These are phyloP conservation scores for Mayetiola destructor DNA, from an alignment of 2,888 invertebrate species.

Conservation along the genomic window DNA sequence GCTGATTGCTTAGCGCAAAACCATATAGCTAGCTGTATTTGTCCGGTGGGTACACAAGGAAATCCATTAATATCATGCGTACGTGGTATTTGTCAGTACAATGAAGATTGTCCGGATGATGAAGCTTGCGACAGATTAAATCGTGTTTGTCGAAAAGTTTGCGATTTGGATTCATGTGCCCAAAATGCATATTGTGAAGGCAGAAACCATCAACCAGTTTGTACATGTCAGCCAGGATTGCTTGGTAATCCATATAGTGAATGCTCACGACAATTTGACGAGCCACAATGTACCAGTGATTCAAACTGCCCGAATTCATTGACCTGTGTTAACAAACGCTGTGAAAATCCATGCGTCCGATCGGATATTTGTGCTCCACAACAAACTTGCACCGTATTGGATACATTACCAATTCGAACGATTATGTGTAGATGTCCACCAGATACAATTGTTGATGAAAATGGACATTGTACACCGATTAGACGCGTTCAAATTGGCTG, in stretches of 20 bases:
- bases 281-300: slow-evolving; percentile 56
- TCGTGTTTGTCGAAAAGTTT: slow-evolving; percentile 66
- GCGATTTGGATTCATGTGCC: slow-evolving; percentile 69
- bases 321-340: slow-evolving; percentile 62
- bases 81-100: slow-evolving; percentile 69
- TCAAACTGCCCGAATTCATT: slow-evolving; percentile 58
- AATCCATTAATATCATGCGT: slow-evolving; percentile 70
- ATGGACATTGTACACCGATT: slow-evolving; percentile 53
- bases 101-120: slow-evolving; percentile 73
- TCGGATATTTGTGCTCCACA: slow-evolving; percentile 60
- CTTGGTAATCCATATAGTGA: slow-evolving; percentile 65
- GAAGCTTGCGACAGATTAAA: slow-evolving; percentile 75
- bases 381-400: slow-evolving; percentile 64
- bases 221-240: slow-evolving; percentile 59
- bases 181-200: slow-evolving; percentile 61
- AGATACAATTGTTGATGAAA: slow-evolving; percentile 58
- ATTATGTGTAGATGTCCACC: slow-evolving; percentile 76
- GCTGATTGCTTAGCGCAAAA: slow-evolving; percentile 60
- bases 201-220: slow-evolving; percentile 59
- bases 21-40: slow-evolving; percentile 67
- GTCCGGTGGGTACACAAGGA: slow-evolving; percentile 74
- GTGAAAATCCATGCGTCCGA: slow-evolving; percentile 60
- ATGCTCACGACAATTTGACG: slow-evolving; percentile 41
- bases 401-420: slow-evolving; percentile 65
- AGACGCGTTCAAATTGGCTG: slow-evolving; percentile 46